Base-by-base conservation (phyloP, 2,797 vertebrate species). In the Selene dorsalis region DNA sequence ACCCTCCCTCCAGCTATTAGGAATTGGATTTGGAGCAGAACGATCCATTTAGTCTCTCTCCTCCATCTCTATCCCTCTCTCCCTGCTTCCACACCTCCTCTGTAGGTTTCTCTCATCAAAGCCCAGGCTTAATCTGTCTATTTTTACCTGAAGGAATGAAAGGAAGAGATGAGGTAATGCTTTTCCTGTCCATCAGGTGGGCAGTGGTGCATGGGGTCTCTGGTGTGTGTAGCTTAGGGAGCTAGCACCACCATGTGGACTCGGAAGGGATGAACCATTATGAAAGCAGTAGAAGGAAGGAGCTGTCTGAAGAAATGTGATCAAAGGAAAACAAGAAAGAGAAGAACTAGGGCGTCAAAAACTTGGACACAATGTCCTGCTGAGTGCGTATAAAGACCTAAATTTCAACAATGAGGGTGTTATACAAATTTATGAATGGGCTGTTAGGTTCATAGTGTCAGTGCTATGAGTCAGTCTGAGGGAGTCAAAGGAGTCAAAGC, bases 21-120 rank as follows among this genome's bases (percentile, higher is more conserved):
- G 91, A 93, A 94, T 93, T 93, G 92, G 92, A 94, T 94, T 93
- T 94, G 92, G 93, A 94, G 93, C 93, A 94, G 93, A 93, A 94
- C 90, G 92, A 94, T 94, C 93, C 90, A 93, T 94, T 94, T 94
- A 93, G 91, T 91, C 83, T 77, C 90, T 91, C 88, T 89, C 90
- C 88, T 93, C 90, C 89, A 47, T 90, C 84, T 86, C 84, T 53
- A 68, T 88, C 88, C 87, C 86, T 79, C 89, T 87, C 80, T 91
- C 86, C 75, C 80, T 73, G 79, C 85, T 84, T 92, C 87, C 88
- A 92, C 91, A 90, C 93, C 92, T 92, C 86, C 89, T 92, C 91
- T 90, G 83, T 88, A 91, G 86, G 87, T 86, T 92, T 91, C 87
- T 89, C 89, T 92, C 92, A 92, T 92, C 93, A 92, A 89, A 92